Conservation (phyloP, 64 coral and sea anemone genomes). For the Acropora yongei region DNA sequence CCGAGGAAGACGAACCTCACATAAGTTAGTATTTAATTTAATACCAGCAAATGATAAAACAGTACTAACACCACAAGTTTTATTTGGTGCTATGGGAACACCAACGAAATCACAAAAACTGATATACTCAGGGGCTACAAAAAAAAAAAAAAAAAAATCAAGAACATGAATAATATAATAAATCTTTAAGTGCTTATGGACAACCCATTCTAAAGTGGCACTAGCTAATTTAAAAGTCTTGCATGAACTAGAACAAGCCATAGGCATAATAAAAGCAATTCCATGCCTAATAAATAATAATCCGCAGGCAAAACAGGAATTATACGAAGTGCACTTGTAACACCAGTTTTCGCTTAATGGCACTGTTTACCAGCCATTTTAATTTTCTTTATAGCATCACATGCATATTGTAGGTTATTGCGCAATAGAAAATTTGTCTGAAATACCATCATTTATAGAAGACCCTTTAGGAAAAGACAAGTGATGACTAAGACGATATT, state of each 20-base stretch:
- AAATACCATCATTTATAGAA: slow-evolving; percentile 12
- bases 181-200: not conserved
- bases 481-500: slow-evolving; percentile 16
- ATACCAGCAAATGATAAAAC: no score
- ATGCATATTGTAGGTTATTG: not conserved
- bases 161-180: not conserved
- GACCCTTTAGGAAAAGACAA: not conserved
- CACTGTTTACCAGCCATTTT: not conserved
- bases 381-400: not conserved
- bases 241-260: slow-evolving; percentile 24
- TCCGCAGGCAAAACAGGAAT: not conserved
- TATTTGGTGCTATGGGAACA: no score
- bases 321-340: not conserved
- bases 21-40: no score
- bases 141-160: slow-evolving; percentile 3
- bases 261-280: slow-evolving; percentile 6
- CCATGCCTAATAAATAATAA: not conserved
- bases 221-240: slow-evolving; percentile 5
- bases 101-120: no score
- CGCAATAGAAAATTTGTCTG: not conserved
- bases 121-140: not conserved
- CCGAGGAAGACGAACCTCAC: no score
- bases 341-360: slow-evolving; percentile 5
- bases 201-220: slow-evolving; percentile 8
- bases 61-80: no score